A percentile compares a stretch with the other conserved stretches of the same genome.
Conservation (phyloP, 2,888 invertebrate genomes). For the Xiphydria camelus region DNA sequence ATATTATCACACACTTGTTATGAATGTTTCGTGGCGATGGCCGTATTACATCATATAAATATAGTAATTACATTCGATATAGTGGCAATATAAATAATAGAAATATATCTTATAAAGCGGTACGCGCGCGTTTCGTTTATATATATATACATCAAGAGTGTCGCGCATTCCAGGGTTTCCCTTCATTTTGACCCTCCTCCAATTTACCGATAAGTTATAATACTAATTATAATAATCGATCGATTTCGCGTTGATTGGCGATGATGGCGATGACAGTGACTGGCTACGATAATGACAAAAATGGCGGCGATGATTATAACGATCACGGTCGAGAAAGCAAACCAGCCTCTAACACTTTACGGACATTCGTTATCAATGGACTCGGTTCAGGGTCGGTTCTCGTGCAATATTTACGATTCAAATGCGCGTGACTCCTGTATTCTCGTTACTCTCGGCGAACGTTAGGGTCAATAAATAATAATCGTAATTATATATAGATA, state of each 20-base stretch:
- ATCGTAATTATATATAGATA: constrained; percentile 41
- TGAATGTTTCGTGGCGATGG: constrained; percentile 49
- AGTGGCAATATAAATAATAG: constrained; percentile 2
- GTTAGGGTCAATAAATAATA: constrained; percentile 49
- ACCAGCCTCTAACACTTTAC: constrained; percentile 27
- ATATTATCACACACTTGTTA: constrained; percentile 57
- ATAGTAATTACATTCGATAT: constrained; percentile 2
- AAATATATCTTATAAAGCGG: too few species aligned
- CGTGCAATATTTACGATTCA: too few species aligned
- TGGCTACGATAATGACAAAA: not conserved
- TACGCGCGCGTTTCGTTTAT: not conserved
- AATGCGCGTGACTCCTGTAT: too few species aligned
- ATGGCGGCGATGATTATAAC: constrained; percentile 3
- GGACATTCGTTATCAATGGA: not conserved
- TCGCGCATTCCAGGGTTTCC: too few species aligned
- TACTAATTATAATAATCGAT: not conserved
- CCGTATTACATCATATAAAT: constrained; percentile 18
- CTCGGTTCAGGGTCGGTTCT: too few species aligned
- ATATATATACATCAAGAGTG: not conserved
- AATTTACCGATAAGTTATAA: not conserved
- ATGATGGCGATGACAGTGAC: too few species aligned
- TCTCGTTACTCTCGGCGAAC: constrained; percentile 27
- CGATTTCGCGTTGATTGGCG: too few species aligned
- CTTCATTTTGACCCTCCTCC: not conserved
- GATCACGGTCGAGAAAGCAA: constrained; percentile 25